A percentile compares a stretch with the other conserved stretches of the same genome.
Conservation (phyloP, 2,888 invertebrate genomes). For the Sipha maydis region DNA sequence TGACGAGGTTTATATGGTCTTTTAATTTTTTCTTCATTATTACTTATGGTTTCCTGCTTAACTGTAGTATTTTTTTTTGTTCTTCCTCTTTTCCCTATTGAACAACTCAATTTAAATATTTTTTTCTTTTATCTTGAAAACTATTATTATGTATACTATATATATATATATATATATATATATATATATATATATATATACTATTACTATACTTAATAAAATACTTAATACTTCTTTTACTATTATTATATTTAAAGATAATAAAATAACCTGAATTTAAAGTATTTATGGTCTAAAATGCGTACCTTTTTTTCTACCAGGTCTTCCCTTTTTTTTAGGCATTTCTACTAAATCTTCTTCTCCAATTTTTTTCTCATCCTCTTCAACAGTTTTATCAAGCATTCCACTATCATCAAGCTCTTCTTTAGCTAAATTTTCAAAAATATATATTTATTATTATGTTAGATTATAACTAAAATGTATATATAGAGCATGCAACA, state of each 20-base stretch:
- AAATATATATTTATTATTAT: no score
- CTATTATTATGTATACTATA: not conserved
- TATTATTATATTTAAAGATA: not conserved
- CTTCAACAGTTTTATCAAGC: slow-evolving; percentile 11
- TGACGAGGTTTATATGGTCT: slow-evolving; percentile 24
- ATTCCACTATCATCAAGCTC: slow-evolving; percentile 11
- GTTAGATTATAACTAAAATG: no score
- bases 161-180: no score
- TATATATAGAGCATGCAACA: not conserved
- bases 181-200: no score
- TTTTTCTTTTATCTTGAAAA: not conserved
- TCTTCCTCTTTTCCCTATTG: slow-evolving; percentile 45
- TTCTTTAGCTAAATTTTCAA: slow-evolving; percentile 15
- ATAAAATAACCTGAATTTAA: not conserved
- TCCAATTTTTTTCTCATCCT: slow-evolving; percentile 40
- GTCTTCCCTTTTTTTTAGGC: slow-evolving; percentile 16
- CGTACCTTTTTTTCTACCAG: slow-evolving; percentile 48
- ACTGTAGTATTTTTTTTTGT: slow-evolving; percentile 22
- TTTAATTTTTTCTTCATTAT: slow-evolving; percentile 56
- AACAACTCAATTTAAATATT: not conserved
- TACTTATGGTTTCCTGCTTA: slow-evolving; percentile 33
- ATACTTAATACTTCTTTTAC: no score
- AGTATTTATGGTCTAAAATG: not conserved
- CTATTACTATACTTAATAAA: no score
- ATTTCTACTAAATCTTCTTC: slow-evolving; percentile 16